Base-by-base conservation (phyloP, 2,113 vertebrate genomes). In the Catharus bicknelli region DNA sequence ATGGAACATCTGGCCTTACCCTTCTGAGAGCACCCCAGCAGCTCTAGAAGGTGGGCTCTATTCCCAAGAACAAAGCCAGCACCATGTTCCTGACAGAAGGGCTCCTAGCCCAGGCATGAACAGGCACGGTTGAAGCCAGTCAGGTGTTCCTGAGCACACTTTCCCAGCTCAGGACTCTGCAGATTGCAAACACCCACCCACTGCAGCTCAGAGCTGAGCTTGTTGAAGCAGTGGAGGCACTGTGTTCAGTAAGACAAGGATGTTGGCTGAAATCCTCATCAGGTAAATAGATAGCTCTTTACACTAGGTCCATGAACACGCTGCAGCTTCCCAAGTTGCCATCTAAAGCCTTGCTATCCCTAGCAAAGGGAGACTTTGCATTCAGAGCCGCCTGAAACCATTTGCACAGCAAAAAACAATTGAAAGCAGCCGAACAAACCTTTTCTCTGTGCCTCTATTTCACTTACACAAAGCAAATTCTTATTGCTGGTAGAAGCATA, bases 271-370 rank as follows among this genome's bases (percentile, higher is more conserved):
- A 66, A 90, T 43, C 1, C 3, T 74, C 38, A 55, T 50, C 50
- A 83, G 55, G 38, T 73, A 51, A 75, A 42, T 16, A 70, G 55
- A 48, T 5, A 69, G 9, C 18, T 67, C 32, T 67, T 69, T 38
- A 34, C 26, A 13, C 7, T 2, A 1, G 30, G 26, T 27, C 25
- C 3, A 1, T 3, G 51, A 75, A 73, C 12, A 42, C 1, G 2
- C 26, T 66, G 47, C 38, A 57, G 22, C 29, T 76, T 55, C 54
- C 30, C 8, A 16, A 79, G 7, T 43, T 66, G 42, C 62, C 32
- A 58, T 5, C 18, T 47, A 53, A 53, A 54, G 50, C 45, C 69
- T 54, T 51, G 36, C 54, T 79, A 54, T 51, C 55, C 47, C 29
- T 36, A 62, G 34, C 12, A 76, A 90, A 66, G 34, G 19, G 59